These are phyloP conservation scores for Anoplolepis gracilipes DNA, from an alignment of 1,140 invertebrate species.

Conservation along the genomic window DNA sequence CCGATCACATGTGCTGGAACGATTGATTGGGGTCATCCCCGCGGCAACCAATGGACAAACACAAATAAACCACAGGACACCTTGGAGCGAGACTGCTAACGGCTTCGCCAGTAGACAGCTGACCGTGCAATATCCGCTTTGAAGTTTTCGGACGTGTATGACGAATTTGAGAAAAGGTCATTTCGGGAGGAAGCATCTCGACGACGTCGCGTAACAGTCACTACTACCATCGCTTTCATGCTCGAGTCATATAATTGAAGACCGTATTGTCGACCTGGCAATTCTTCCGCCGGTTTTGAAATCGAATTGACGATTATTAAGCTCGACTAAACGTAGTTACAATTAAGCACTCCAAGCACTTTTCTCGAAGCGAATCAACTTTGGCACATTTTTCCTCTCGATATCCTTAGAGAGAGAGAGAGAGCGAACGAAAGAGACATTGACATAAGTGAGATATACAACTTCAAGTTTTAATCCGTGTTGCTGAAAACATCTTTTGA, in stretches of 20 bases:
- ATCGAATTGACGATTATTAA: slow-evolving; percentile 33
- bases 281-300: slow-evolving; percentile 9
- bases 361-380: background rate
- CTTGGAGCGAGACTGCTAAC: background rate
- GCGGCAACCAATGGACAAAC: slow-evolving; percentile 84
- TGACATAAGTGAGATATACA: slow-evolving; percentile 23
- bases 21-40: slow-evolving; percentile 84
- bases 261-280: slow-evolving; percentile 4
- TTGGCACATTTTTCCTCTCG: background rate
- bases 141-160: slow-evolving; percentile 1
- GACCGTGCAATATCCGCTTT: slow-evolving; percentile 52
- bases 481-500: background rate
- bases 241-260: slow-evolving; percentile 32
- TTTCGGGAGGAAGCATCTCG: background rate
- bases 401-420: background rate
- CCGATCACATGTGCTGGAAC: slow-evolving; percentile 3
- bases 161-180: background rate
- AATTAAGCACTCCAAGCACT: background rate
- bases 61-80: slow-evolving; percentile 71
- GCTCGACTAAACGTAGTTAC: slow-evolving; percentile 32
- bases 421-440: background rate
- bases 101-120: slow-evolving; percentile 58
- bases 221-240: background rate
- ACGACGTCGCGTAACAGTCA: background rate
- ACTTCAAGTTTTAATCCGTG: background rate